Conservation (phyloP, 2,888 invertebrate species). For the Aphelenchoides bicaudatus region DNA sequence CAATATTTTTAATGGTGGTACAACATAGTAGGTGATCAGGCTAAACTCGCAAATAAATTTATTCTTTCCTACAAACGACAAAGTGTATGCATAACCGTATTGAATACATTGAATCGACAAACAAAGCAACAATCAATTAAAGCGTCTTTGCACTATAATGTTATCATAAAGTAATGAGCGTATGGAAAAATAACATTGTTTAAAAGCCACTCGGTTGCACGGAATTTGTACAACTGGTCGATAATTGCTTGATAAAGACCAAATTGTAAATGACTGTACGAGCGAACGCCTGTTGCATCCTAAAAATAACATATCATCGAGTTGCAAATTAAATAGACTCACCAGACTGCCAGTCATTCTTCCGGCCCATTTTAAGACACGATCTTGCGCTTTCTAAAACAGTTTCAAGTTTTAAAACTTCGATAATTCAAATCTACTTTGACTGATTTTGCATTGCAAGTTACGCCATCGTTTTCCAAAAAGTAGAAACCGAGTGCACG, state of each 20-base stretch:
- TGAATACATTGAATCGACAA: too few species aligned
- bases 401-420: not conserved
- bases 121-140: too few species aligned
- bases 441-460: constrained; percentile 35
- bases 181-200: constrained; percentile 53
- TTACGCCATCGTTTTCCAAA: constrained; percentile 32
- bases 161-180: constrained; percentile 58
- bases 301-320: too few species aligned
- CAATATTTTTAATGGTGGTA: too few species aligned
- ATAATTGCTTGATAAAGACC: constrained; percentile 50
- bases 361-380: constrained; percentile 26
- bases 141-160: too few species aligned
- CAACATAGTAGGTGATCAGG: too few species aligned
- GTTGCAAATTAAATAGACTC: too few species aligned
- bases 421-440: not conserved
- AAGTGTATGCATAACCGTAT: too few species aligned
- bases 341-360: constrained; percentile 20
- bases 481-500: constrained; percentile 52
- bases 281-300: constrained; percentile 23
- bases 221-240: constrained; percentile 41
- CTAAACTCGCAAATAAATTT: too few species aligned
- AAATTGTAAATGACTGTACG: constrained; percentile 51
- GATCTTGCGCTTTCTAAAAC: constrained; percentile 17
- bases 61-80: too few species aligned
- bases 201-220: constrained; percentile 41